Conservation (phyloP, 2,113 vertebrate species). For the Scomber colias region DNA sequence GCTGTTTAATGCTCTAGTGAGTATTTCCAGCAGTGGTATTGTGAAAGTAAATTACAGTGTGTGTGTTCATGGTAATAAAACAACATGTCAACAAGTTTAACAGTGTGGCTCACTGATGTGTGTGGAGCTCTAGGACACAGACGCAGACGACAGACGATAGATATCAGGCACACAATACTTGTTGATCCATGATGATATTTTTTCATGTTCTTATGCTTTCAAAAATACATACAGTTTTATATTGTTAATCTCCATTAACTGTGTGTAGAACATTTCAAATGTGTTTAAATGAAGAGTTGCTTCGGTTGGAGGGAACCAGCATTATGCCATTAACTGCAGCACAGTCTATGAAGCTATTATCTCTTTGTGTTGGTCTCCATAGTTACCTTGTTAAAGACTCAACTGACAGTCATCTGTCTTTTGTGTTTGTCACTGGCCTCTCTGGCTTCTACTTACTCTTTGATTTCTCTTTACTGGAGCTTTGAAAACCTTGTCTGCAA, state of each 20-base stretch:
- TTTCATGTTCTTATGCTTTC: too few relatives aligned
- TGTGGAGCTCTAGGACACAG: too few relatives aligned
- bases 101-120: too few relatives aligned
- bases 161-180: too few relatives aligned
- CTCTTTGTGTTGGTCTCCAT: slow-evolving; percentile 67
- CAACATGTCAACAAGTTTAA: too few relatives aligned
- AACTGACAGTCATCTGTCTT: slow-evolving; percentile 50
- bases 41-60: too few relatives aligned
- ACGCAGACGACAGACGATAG: too few relatives aligned
- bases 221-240: background rate
- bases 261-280: slow-evolving; percentile 6
- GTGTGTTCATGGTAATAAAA: too few relatives aligned
- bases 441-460: slow-evolving; percentile 30
- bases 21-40: too few relatives aligned
- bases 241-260: too few relatives aligned
- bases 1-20: too few relatives aligned
- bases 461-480: slow-evolving; percentile 39
- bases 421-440: slow-evolving; percentile 53
- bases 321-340: slow-evolving; percentile 21
- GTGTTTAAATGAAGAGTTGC: background rate
- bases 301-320: background rate
- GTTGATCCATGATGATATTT: too few relatives aligned
- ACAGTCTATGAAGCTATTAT: slow-evolving; percentile 20
- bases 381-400: slow-evolving; percentile 55
- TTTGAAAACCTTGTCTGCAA: slow-evolving; percentile 7